A percentile compares a stretch with the other conserved stretches of the same genome.
These are phyloP conservation scores for Silvanus unidentatus DNA, from an alignment of 2,888 invertebrate genomes.

Conservation along the genomic window DNA sequence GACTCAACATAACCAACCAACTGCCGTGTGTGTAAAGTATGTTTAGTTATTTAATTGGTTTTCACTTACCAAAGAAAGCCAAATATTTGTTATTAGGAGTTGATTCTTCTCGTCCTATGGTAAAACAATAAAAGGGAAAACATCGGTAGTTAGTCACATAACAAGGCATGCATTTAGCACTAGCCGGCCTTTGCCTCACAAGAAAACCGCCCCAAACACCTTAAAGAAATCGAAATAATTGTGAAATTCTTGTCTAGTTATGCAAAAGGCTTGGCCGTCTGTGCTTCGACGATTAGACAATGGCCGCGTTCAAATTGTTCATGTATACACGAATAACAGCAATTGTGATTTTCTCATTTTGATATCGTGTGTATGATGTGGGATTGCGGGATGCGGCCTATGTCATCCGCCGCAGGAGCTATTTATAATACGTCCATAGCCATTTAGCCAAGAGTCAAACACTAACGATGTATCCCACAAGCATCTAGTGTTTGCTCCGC, in stretches of 20 bases:
- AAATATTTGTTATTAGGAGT: constrained; percentile 91
- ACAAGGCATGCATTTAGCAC: constrained; percentile 45
- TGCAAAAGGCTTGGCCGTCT: neutral
- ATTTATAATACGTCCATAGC: constrained; percentile 44
- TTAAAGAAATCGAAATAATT: no score
- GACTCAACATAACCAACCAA: constrained; percentile 37
- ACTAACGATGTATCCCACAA: constrained; percentile 28
- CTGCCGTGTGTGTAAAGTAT: constrained; percentile 47
- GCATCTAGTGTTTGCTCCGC: constrained; percentile 38
- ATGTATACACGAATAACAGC: no score
- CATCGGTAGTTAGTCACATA: constrained; percentile 51
- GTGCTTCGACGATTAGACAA: constrained; percentile 1
- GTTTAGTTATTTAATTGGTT: constrained; percentile 46
- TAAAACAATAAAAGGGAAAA: constrained; percentile 68
- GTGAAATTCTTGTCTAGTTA: no score
- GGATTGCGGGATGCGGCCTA: neutral
- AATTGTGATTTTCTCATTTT: no score
- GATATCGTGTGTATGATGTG: no score
- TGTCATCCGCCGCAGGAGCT: constrained; percentile 28
- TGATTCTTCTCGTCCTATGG: constrained; percentile 93
- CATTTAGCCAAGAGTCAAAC: constrained; percentile 44
- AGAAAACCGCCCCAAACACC: no score
- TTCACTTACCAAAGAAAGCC: constrained; percentile 91
- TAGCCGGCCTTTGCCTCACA: constrained; percentile 18
- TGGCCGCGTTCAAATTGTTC: no score